Evolutionary conservation across 2,888 invertebrate genomes (phyloP).

Genomic region (Drosophila kuntzei): DNA sequence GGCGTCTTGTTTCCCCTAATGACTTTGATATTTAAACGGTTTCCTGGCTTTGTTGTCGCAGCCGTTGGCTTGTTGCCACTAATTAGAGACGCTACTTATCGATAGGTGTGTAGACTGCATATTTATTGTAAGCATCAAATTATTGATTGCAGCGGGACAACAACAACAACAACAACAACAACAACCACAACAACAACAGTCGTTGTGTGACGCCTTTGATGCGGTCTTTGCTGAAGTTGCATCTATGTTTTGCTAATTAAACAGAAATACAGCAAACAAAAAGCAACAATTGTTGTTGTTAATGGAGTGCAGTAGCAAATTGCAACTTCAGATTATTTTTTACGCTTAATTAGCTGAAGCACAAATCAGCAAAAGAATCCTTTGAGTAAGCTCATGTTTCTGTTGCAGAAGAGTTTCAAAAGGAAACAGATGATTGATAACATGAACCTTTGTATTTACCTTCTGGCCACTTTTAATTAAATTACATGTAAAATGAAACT

Average conservation of each 20-base stretch:
- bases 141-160: slow-evolving; percentile 65
- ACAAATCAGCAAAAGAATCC: slow-evolving; percentile 12
- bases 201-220: slow-evolving; percentile 22
- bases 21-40: slow-evolving; percentile 57
- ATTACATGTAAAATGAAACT: neutral
- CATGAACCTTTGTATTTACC: neutral
- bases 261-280: slow-evolving; percentile 40
- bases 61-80: slow-evolving; percentile 54
- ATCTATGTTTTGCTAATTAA: slow-evolving; percentile 57
- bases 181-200: slow-evolving; percentile 22
- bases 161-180: slow-evolving; percentile 23
- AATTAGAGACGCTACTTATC: slow-evolving; percentile 57
- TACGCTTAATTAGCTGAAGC: slow-evolving; percentile 59
- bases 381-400: slow-evolving; percentile 4
- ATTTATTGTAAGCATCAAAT: slow-evolving; percentile 72
- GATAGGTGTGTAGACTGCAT: slow-evolving; percentile 23
- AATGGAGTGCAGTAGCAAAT: slow-evolving; percentile 33
- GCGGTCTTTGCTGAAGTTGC: neutral
- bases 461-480: neutral
- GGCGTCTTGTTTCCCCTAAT: slow-evolving; percentile 17
- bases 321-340: slow-evolving; percentile 55
- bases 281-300: slow-evolving; percentile 2
- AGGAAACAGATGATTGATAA: slow-evolving; percentile 15
- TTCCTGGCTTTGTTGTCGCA: slow-evolving; percentile 52
- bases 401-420: neutral